A percentile compares a stretch with the other conserved stretches of the same genome.
These are phyloP conservation scores for Psephotus haematonotus DNA, from an alignment of 2,113 vertebrate species.

Conservation along the genomic window DNA sequence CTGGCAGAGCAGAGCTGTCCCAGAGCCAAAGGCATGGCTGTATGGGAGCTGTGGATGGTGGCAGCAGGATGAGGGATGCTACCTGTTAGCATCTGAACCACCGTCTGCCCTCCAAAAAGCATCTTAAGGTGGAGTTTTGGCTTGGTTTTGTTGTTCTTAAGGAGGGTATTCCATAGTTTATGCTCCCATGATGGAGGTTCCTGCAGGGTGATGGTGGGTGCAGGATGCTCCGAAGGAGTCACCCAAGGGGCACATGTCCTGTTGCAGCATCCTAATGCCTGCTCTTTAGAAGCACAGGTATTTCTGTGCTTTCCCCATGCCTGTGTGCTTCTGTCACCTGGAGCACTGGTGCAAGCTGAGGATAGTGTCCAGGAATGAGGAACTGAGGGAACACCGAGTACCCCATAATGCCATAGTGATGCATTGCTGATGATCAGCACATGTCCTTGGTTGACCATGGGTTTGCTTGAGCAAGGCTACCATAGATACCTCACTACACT, in stretches of 20 bases:
- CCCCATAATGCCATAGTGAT: rapidly evolving
- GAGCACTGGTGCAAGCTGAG: not conserved
- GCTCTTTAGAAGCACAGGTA: not conserved
- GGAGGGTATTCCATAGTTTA: rapidly evolving
- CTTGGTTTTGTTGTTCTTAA: not conserved
- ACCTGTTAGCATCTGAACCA: not conserved
- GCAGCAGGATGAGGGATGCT: not conserved
- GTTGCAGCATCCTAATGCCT: not conserved
- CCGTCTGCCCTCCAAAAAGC: not conserved
- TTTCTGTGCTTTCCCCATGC: not conserved
- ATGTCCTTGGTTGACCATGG: not conserved
- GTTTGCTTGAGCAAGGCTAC: not conserved
- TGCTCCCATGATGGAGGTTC: not conserved
- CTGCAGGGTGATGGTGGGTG: not conserved
- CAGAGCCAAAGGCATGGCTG: not conserved
- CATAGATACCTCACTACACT: rapidly evolving
- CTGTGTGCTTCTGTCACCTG: not conserved
- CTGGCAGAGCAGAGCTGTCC: slow-evolving; percentile 40
- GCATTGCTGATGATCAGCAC: not conserved
- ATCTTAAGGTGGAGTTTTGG: not conserved
- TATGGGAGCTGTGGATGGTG: not conserved
- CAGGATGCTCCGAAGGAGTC: not conserved
- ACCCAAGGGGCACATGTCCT: not conserved
- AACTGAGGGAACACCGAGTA: too few relatives aligned
- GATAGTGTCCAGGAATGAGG: not conserved